Percentiles rank a stretch among this genome's conserved stretches.
phyloP scores from a whole-genome alignment of 2,797 vertebrate species.

The Catostomus latipinnis region DNA sequence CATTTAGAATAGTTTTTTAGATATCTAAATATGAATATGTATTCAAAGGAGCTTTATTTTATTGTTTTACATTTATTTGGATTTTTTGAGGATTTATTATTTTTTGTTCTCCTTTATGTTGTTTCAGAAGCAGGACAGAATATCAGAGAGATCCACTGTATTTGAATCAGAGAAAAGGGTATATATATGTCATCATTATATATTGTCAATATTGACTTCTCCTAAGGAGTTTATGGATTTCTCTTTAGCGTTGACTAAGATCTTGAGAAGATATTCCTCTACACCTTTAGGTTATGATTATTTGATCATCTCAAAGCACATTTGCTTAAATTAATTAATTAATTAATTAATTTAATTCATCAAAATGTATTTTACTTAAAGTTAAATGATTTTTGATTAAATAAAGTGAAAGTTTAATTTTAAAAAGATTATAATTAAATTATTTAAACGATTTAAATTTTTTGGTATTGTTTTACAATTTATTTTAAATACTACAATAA shows the following conservation, averaged over 20 bases:
- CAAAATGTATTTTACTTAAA: too few relatives aligned
- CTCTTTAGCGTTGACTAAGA: neutral
- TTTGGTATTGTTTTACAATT: neutral
- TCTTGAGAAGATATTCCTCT: neutral
- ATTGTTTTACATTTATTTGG: slow-evolving; percentile 42
- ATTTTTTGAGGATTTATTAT: neutral
- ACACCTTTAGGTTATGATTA: neutral
- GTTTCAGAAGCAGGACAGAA: slow-evolving; percentile 90
- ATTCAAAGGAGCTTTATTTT: neutral
- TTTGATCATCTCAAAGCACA: neutral
- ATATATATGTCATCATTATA: slow-evolving; percentile 45
- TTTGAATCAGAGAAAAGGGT: slow-evolving; percentile 93
- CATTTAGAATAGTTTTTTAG: too few relatives aligned
- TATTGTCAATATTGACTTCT: neutral
- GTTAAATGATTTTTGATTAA: too few relatives aligned
- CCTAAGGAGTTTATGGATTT: neutral
- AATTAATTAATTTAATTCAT: too few relatives aligned
- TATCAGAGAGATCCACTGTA: slow-evolving; percentile 86
- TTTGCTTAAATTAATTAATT: too few relatives aligned
- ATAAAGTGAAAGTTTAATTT: too few relatives aligned
- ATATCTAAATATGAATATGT: neutral
- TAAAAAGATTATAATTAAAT: neutral
- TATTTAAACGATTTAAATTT: neutral
- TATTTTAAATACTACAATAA: neutral
- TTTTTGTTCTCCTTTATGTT: neutral